phyloP scores from a whole-genome alignment of 2,113 vertebrate species.

The Rhegmatorhina hoffmannsi region DNA sequence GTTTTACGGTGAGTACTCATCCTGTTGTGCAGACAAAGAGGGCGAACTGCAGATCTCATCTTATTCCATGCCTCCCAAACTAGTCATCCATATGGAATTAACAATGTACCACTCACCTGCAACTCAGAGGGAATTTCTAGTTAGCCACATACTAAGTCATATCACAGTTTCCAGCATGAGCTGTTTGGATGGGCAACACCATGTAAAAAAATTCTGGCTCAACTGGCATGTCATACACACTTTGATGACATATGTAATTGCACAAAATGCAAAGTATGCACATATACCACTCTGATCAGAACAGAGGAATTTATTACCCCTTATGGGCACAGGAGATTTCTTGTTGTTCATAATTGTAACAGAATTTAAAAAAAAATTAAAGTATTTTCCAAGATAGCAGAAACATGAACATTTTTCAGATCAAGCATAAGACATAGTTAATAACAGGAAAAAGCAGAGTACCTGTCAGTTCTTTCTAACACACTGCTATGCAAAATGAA shows the following conservation, averaged over 20 bases:
- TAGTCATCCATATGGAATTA: background rate
- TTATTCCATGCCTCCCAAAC: background rate
- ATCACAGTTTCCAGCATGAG: background rate
- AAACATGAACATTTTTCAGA: background rate
- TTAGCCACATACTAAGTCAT: background rate
- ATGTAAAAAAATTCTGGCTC: background rate
- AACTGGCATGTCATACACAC: accelerated
- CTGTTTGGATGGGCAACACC: background rate
- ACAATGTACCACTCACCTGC: background rate
- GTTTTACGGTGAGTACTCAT: background rate
- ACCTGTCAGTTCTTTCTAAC: background rate
- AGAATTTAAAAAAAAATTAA: background rate
- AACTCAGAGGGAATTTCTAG: background rate
- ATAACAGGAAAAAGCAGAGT: background rate
- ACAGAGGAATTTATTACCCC: background rate
- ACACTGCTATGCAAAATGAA: background rate
- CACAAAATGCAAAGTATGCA: background rate
- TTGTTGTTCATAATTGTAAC: background rate
- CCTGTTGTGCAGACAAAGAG: background rate
- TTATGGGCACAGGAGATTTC: background rate
- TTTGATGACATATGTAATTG: background rate
- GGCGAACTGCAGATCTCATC: background rate
- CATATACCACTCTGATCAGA: background rate
- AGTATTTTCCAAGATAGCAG: background rate
- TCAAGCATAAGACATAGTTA: background rate